Conservation (phyloP, 2,113 vertebrate species). For the Aptenodytes patagonicus region DNA sequence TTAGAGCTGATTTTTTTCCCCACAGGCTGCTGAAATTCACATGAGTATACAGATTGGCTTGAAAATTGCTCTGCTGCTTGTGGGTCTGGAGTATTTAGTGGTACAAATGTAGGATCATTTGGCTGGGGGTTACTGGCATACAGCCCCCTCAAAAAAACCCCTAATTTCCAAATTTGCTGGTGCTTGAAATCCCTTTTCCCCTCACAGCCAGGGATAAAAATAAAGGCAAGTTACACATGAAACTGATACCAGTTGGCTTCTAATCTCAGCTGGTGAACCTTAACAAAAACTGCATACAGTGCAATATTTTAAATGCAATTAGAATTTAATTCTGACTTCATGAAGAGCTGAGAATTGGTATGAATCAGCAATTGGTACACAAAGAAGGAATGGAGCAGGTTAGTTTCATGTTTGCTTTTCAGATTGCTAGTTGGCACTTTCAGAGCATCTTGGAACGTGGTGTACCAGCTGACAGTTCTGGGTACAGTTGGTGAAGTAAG, state of each 20-base stretch:
- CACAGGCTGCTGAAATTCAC: background rate
- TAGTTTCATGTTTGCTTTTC: background rate
- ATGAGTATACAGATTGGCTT: background rate
- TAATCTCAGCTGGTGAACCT: background rate
- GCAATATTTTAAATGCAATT: background rate
- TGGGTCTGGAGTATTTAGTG: slow-evolving; percentile 10
- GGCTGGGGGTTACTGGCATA: slow-evolving; percentile 8
- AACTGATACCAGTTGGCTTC: background rate
- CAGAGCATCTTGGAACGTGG: background rate
- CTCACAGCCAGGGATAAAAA: background rate
- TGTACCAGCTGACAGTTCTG: background rate
- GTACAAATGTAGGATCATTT: background rate
- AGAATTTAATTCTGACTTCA: background rate
- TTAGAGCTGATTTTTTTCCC: background rate
- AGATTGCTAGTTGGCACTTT: background rate
- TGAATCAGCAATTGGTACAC: background rate
- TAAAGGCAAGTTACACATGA: background rate
- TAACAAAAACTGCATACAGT: background rate
- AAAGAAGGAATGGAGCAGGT: background rate
- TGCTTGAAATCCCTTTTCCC: background rate
- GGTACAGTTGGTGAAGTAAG: background rate
- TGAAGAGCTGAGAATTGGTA: background rate
- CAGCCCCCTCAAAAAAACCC: background rate
- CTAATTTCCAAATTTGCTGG: background rate
- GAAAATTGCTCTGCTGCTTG: background rate